Base-by-base conservation (phyloP, 2,797 vertebrate species). In the Poeciliopsis turneri region DNA sequence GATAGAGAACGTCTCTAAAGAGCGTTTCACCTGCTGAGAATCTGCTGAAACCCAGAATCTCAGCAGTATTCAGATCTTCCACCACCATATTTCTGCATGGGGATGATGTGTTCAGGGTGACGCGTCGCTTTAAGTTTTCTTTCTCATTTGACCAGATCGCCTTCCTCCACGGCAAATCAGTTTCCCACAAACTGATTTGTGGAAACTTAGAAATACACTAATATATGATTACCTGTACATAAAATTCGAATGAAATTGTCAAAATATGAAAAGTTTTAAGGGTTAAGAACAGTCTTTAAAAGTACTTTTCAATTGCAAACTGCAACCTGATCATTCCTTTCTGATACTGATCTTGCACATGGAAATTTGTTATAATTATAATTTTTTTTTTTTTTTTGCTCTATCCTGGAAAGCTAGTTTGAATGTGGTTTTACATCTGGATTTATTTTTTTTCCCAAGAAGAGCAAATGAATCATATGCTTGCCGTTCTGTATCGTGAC, bases 401-500 rank as follows among this genome's bases (percentile, higher is more conserved):
- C 25, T 70, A 28, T 46, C 25, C 13, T 28, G 68, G 23, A 70
- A 23, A n/a, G 25, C 12, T 45, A 28, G 23, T 45, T 70, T 70
- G 15, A 70, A 70, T 46, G 13, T 9, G 25, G 25, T 70, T 70
- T 70, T 43, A 70, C 64, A 11, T 41, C 33, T 39, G 18, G 33
- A 39, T 23, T 13, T 25, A 2, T 59, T 41, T 41, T 12, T 41
- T 41, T 4, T 15, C 1, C 12, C 55, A n/a, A 8, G 6, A 45
- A 45, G 23, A 70, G 41, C 25, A 28, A 70, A 70, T 28, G 41
- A 70, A 45, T 70, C 68, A 70, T 70, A 70, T n/a, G 68, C 25
- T 9, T 49, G 3, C 39, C 76, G 2, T 28, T 41, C 43, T 77
- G 76, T 66, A 20, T 41, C 33, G 53, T 72, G 41, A 87, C 97